A percentile compares a stretch with the other conserved stretches of the same genome.
Evolutionary conservation across 2,797 vertebrate species (phyloP).

Genomic region (Etheostoma perlongum): DNA sequence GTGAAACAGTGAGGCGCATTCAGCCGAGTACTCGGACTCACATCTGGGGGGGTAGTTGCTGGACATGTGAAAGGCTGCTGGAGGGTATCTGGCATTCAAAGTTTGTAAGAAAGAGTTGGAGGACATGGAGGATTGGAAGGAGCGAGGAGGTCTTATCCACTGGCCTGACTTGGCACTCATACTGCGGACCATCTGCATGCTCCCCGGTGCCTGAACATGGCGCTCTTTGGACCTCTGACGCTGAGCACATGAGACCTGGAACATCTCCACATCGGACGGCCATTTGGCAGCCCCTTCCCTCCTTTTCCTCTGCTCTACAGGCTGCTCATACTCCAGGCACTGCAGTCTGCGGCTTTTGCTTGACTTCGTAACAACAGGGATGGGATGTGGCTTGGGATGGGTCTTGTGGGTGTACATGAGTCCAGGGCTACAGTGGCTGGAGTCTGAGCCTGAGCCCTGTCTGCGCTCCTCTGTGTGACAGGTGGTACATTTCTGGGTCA

Average conservation of each 20-base stretch:
- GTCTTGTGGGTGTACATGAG: slow-evolving; percentile 62
- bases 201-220: slow-evolving; percentile 37
- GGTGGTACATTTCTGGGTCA: slow-evolving; percentile 37
- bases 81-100: slow-evolving; percentile 81
- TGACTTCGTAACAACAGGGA: slow-evolving; percentile 67
- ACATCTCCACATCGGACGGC: slow-evolving; percentile 85
- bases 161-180: slow-evolving; percentile 74
- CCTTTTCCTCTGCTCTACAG: slow-evolving; percentile 76
- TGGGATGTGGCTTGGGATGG: slow-evolving; percentile 68
- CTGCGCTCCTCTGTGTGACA: slow-evolving; percentile 77
- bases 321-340: slow-evolving; percentile 61
- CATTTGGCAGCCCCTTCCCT: slow-evolving; percentile 85
- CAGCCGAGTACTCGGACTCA: slow-evolving; percentile 90
- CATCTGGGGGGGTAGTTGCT: slow-evolving; percentile 80
- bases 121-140: slow-evolving; percentile 70
- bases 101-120: slow-evolving; percentile 76
- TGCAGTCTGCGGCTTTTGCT: slow-evolving; percentile 71
- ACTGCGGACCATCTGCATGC: slow-evolving; percentile 74
- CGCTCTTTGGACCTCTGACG: slow-evolving; percentile 75
- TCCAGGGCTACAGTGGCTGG: slow-evolving; percentile 83
- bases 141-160: slow-evolving; percentile 62
- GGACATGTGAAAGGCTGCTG: slow-evolving; percentile 71
- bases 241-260: slow-evolving; percentile 52
- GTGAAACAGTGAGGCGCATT: slow-evolving; percentile 88
- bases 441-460: slow-evolving; percentile 87